Conservation (phyloP, 2,797 vertebrate genomes). For the Pachyuromys duprasi region DNA sequence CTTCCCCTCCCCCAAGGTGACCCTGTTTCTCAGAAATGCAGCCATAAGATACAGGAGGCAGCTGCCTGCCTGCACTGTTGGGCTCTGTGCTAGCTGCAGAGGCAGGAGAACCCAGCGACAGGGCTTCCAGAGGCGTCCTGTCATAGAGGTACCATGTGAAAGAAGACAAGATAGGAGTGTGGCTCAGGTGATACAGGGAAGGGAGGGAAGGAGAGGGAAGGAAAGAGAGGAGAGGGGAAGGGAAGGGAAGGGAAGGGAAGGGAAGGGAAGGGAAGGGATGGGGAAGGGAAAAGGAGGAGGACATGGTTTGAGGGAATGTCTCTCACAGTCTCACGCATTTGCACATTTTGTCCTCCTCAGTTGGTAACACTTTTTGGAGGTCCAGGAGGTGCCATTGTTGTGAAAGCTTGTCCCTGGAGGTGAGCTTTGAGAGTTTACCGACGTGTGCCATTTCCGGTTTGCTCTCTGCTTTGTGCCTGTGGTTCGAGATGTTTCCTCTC, state of each 20-base stretch:
- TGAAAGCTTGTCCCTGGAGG: neutral
- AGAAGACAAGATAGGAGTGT: neutral
- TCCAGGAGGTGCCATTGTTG: neutral
- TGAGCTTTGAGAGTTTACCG: neutral
- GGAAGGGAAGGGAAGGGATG: neutral
- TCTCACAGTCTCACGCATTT: neutral
- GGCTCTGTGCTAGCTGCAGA: neutral
- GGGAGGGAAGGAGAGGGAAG: rapidly evolving
- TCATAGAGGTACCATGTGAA: neutral
- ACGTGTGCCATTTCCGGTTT: neutral
- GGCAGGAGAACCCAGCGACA: neutral
- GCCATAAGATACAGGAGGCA: neutral
- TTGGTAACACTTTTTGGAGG: no score
- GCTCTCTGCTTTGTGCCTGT: neutral
- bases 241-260: neutral
- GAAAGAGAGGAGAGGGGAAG: no score
- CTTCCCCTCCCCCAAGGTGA: neutral
- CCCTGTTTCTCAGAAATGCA: neutral
- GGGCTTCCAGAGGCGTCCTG: neutral
- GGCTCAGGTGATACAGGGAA: neutral
- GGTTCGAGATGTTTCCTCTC: no score
- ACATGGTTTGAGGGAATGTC: no score
- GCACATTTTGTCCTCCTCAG: neutral
- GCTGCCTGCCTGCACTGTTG: neutral
- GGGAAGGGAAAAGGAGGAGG: neutral